phyloP scores from a whole-genome alignment of 2,113 vertebrate species.

The Strix uralensis region DNA sequence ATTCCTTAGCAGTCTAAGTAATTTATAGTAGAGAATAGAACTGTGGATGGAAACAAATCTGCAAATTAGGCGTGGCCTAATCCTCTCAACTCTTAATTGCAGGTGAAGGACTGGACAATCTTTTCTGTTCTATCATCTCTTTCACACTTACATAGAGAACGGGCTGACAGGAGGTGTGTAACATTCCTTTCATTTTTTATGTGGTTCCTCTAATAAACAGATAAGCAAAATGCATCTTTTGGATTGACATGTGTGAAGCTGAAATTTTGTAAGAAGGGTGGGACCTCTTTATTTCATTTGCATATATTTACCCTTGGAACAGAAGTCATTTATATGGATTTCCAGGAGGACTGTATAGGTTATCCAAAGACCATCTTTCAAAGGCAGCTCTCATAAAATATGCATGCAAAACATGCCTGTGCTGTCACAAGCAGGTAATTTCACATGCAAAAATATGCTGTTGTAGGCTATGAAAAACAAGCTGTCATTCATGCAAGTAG shows the following conservation, averaged over 20 bases:
- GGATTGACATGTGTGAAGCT: neutral
- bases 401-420: conserved; percentile 29
- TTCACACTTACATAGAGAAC: neutral
- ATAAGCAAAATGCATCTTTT: neutral
- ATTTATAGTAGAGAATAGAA: neutral
- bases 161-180: neutral
- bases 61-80: neutral
- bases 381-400: conserved; percentile 27
- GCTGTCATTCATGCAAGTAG: neutral
- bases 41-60: neutral
- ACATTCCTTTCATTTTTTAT: neutral
- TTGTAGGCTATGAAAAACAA: conserved; percentile 28
- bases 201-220: neutral
- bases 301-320: conserved; percentile 14
- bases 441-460: conserved; percentile 53
- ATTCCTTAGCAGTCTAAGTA: neutral
- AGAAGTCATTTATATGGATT: conserved; percentile 10
- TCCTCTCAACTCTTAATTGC: neutral
- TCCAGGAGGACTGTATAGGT: conserved; percentile 11
- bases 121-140: neutral
- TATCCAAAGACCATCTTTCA: conserved; percentile 39
- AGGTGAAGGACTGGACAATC: neutral
- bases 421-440: conserved; percentile 40
- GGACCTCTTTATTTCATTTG: conserved; percentile 1
- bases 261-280: conserved; percentile 6